These are phyloP conservation scores for Globicephala melas DNA, from an alignment of 2,113 vertebrate species.

Conservation along the genomic window DNA sequence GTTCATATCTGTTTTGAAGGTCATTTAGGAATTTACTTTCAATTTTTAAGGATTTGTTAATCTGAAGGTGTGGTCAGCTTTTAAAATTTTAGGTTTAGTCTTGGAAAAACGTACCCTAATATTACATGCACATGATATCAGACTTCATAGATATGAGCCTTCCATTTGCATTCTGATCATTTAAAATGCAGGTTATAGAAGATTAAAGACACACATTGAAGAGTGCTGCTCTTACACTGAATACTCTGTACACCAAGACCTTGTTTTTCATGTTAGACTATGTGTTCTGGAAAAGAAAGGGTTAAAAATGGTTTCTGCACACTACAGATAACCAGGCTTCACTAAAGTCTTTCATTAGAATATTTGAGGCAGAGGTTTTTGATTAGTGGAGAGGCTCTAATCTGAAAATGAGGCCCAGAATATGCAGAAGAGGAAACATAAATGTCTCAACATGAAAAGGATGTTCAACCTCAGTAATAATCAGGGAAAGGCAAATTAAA, in stretches of 20 bases:
- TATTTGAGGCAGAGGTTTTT: background rate
- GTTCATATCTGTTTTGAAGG: background rate
- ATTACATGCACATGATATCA: background rate
- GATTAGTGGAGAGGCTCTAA: background rate
- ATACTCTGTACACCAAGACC: too few species aligned
- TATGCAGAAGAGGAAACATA: background rate
- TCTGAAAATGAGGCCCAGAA: background rate
- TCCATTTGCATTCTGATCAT: background rate
- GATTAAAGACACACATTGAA: background rate
- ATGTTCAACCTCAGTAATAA: background rate
- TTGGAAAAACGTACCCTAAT: background rate
- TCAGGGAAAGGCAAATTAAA: background rate
- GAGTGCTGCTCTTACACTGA: background rate
- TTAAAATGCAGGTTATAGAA: background rate
- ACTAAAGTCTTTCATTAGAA: background rate
- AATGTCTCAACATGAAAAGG: background rate
- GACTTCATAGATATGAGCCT: background rate
- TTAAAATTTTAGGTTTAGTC: background rate
- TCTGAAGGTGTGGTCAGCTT: background rate
- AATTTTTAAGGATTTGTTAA: slow-evolving; percentile 8
- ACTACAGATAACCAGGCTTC: background rate
- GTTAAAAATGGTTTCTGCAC: background rate
- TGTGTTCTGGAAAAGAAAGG: background rate
- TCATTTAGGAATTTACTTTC: background rate
- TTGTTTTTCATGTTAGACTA: background rate